Conservation (phyloP, 2,797 vertebrate genomes). For the Enteromius viviparus region DNA sequence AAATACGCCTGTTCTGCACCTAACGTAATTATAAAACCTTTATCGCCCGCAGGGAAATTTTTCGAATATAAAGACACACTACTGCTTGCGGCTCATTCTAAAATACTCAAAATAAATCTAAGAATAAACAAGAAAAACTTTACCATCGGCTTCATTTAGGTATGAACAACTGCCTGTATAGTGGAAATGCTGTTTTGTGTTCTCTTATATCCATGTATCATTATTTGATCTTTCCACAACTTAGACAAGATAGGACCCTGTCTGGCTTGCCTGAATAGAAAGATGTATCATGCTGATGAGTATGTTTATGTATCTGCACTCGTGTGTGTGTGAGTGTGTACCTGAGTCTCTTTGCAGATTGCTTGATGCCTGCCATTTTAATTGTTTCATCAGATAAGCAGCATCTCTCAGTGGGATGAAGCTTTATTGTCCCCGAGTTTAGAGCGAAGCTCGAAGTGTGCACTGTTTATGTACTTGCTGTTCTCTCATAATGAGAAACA, state of each 20-base stretch:
- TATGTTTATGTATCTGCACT: neutral
- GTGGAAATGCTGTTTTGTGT: slow-evolving; percentile 15
- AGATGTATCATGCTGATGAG: slow-evolving; percentile 6
- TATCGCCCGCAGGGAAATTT: neutral
- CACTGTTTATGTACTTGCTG: slow-evolving; percentile 21
- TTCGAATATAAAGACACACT: slow-evolving; percentile 11
- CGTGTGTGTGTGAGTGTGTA: neutral
- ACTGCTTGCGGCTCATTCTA: neutral
- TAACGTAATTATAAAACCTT: slow-evolving; percentile 27
- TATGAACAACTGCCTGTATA: neutral
- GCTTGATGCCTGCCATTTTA: slow-evolving; percentile 20
- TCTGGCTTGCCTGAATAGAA: slow-evolving; percentile 22
- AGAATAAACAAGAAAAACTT: neutral
- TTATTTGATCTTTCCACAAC: slow-evolving; percentile 26
- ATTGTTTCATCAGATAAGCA: slow-evolving; percentile 39
- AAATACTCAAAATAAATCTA: slow-evolving; percentile 6
- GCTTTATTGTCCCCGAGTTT: slow-evolving; percentile 30
- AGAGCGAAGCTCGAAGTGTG: slow-evolving; percentile 12
- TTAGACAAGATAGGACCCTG: slow-evolving; percentile 29
- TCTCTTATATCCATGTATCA: slow-evolving; percentile 10
- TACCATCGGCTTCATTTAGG: neutral
- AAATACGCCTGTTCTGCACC: neutral
- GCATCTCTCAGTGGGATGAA: slow-evolving; percentile 24
- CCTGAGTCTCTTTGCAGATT: slow-evolving; percentile 21
- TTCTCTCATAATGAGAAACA: slow-evolving; percentile 48